Percentiles rank a stretch among this genome's conserved stretches.
Evolutionary conservation across 2,797 vertebrate genomes (phyloP).

Genomic region (Pseudochromis fuscus): DNA sequence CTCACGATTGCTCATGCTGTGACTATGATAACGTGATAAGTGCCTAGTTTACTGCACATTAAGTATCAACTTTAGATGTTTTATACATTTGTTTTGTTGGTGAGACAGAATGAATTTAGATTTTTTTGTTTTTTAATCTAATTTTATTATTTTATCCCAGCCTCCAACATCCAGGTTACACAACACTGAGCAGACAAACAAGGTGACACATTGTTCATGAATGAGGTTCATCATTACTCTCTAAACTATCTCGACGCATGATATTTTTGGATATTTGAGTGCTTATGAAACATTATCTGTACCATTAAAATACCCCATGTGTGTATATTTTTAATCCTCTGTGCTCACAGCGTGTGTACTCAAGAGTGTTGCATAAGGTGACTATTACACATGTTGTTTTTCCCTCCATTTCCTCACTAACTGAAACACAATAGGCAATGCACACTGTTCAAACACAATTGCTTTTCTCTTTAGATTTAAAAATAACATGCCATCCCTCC

Average conservation of each 20-base stretch:
- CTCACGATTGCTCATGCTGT: background rate
- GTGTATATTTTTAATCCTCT: slow-evolving; percentile 67
- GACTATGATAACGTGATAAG: background rate
- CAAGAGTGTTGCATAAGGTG: slow-evolving; percentile 74
- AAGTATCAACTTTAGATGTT: background rate
- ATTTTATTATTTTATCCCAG: slow-evolving; percentile 6
- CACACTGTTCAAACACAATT: slow-evolving; percentile 63
- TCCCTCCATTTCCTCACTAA: slow-evolving; percentile 48
- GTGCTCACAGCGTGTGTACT: slow-evolving; percentile 51
- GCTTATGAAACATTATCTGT: slow-evolving; percentile 64
- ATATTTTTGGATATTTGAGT: slow-evolving; percentile 65
- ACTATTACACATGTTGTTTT: slow-evolving; percentile 62
- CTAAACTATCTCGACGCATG: slow-evolving; percentile 16
- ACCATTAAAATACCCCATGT: slow-evolving; percentile 56
- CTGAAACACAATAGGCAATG: slow-evolving; percentile 67
- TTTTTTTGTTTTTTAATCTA: slow-evolving; percentile 1
- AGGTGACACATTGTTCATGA: slow-evolving; percentile 22
- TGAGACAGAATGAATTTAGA: too few species aligned
- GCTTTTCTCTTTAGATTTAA: slow-evolving; percentile 69
- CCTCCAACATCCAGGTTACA: slow-evolving; percentile 5
- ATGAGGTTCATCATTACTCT: slow-evolving; percentile 22
- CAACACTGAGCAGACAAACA: slow-evolving; percentile 26
- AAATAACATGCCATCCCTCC: slow-evolving; percentile 72
- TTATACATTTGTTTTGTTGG: slow-evolving; percentile 1
- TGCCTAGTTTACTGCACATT: background rate